Base-by-base conservation (phyloP, 2,888 invertebrate species). In the Tholera decimalis region DNA sequence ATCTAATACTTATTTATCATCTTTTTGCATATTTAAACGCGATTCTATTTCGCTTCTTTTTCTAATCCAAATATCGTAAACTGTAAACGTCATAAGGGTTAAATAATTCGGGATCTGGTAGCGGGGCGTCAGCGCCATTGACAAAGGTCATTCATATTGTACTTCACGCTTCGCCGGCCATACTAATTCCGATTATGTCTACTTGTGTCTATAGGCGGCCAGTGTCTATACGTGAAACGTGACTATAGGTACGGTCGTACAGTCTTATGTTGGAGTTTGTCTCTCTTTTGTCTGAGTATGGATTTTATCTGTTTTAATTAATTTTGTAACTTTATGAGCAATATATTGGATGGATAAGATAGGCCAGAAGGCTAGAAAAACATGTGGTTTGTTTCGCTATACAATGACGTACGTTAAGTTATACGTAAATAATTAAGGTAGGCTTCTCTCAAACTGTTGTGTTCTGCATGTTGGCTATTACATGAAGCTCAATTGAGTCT, bases 111-210 rank as follows among this genome's bases (percentile, higher is more conserved):
- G 88, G 84, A 64, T 75, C 69, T 72, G 73, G 69, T 66, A 75
- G 77, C 73, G 39, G 87, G 87, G 91, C 91, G 91, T 91, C 91
- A 90, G 88, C 83, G 75, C 85, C 88, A 91, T 91, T 92, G 92
- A 93, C 93, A 93, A 92, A 93, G 93, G 93, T 93, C 93, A 93
- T 93, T 91, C 93, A 92, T 93, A 93, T 90, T 92, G 92, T 92
- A 89, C 85, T 88, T 91, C 89, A 89, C 90, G 93, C 89, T 91
- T 83, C 85, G 86, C 85, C 86, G 90, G 88, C 78, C 88, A 84
- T 89, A 89, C 91, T 93, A 92, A 93, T 92, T 91, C 89, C 85
- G 88, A 92, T 91, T 92, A 92, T 86, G 84, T 82, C 88, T 86
- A 89, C 88, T 82, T 87, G 82, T 86, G 77, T 61, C 78, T 78